Conservation (phyloP, 2,888 invertebrate species). For the Sialis lutaria region DNA sequence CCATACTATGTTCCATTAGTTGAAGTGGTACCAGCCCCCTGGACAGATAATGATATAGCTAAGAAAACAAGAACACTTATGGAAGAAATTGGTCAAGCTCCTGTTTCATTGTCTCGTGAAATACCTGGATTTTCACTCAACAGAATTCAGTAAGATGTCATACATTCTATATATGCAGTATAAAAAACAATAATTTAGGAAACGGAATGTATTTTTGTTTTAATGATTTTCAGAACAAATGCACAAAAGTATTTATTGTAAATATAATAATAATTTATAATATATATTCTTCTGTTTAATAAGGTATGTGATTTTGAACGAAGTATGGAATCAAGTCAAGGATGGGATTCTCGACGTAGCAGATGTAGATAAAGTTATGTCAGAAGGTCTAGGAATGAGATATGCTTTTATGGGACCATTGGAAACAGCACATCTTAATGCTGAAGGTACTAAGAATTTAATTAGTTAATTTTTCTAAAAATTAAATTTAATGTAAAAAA, state of each 20-base stretch:
- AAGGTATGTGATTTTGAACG: constrained; percentile 82
- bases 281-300: too few species aligned
- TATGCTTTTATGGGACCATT: constrained; percentile 91
- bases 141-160: constrained; percentile 60
- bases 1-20: constrained; percentile 91
- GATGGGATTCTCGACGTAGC: constrained; percentile 70
- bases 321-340: constrained; percentile 76
- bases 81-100: constrained; percentile 81
- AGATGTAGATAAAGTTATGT: constrained; percentile 87
- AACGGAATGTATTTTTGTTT: too few species aligned
- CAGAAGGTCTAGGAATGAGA: constrained; percentile 83
- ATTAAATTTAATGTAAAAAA: background rate
- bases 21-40: constrained; percentile 86
- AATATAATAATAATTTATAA: too few species aligned
- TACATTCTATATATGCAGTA: too few species aligned
- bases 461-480: constrained; percentile 9
- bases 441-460: constrained; percentile 48
- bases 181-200: too few species aligned
- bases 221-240: too few species aligned
- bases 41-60: constrained; percentile 68
- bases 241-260: too few species aligned
- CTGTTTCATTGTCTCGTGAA: constrained; percentile 72
- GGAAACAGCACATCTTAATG: constrained; percentile 89
- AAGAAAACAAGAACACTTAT: constrained; percentile 57
- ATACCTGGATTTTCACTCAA: constrained; percentile 87